phyloP scores from a whole-genome alignment of 2,888 invertebrate genomes.

The Catocala fraxini region DNA sequence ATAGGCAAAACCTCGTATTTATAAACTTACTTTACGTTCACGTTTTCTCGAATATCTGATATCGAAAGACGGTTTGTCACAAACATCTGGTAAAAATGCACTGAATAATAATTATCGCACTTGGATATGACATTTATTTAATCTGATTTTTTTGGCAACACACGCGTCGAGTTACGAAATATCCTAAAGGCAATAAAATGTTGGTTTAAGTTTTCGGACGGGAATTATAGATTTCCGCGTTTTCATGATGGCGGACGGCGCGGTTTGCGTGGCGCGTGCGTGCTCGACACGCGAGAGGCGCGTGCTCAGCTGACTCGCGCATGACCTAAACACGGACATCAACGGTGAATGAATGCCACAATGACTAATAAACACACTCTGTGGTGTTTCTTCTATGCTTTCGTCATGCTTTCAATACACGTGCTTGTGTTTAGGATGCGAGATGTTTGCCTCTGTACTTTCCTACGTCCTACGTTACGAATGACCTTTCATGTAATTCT shows the following conservation, averaged over 20 bases:
- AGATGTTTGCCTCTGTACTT: neutral
- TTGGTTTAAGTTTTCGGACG: slow-evolving; percentile 5
- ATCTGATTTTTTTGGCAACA: too few relatives aligned
- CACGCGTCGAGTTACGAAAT: slow-evolving; percentile 4
- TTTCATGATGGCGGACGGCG: slow-evolving; percentile 45
- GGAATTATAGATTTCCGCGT: slow-evolving; percentile 56
- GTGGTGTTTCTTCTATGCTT: neutral
- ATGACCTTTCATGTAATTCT: neutral
- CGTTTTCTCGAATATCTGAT: too few relatives aligned
- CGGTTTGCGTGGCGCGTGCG: slow-evolving; percentile 55
- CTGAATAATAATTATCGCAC: too few relatives aligned
- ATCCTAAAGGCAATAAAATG: neutral
- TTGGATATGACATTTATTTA: too few relatives aligned
- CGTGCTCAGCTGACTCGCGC: slow-evolving; percentile 56
- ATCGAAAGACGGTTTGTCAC: too few relatives aligned
- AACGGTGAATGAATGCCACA: slow-evolving; percentile 51
- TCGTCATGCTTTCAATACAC: slow-evolving; percentile 7
- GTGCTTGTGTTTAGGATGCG: slow-evolving; percentile 20
- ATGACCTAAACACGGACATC: slow-evolving; percentile 39
- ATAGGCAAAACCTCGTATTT: too few relatives aligned
- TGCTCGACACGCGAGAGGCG: slow-evolving; percentile 67
- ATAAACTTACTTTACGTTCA: too few relatives aligned
- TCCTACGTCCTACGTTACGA: neutral
- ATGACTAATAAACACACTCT: slow-evolving; percentile 5
- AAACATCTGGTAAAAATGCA: too few relatives aligned